Base-by-base conservation (phyloP, 2,888 invertebrate species). In the Tenthredo distinguenda region DNA sequence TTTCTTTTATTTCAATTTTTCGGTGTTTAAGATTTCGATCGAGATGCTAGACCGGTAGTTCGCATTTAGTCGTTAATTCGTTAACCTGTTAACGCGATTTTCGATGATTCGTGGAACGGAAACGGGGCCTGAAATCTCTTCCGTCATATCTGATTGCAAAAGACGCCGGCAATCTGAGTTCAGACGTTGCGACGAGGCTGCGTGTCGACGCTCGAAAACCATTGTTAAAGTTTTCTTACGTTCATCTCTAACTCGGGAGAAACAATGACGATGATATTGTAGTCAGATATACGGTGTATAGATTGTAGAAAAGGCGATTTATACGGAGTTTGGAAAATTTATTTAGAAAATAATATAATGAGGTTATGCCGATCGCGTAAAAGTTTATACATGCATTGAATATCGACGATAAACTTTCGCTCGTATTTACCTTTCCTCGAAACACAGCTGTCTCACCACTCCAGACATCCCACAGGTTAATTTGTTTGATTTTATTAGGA, bases 321-420 rank as follows among this genome's bases (percentile, higher is more conserved):
- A 31, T 15, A n/a, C 37, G 21, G 37, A 71, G 12, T 26, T 26
- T 26, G 4, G 2, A 34, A 37, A 6, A 34, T 34, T 40, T 37
- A 21, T 1, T 21, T 40, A 40, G 7, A 72, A 21, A 40, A n/a
- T 40, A 40, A n/a, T 9, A 72, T 3, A 55, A 76, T 9, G 77
- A 77, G 77, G 77, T 77, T 77, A 77, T 77, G 55, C 77, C 77
- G 77, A 55, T 77, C 12, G 50, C 74, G 40, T 21, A 74, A 74
- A 77, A 55, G 12, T 26, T 74, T 10, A 40, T 43, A 68, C 10
- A 21, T 62, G 12, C 68, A 18, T 50, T 31, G 12, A 71, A 71
- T 72, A n/a, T 43, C 18, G n/a, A n/a, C 6, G 72, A 68, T 62
- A n/a, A 37, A 43, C 18, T 15, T 77, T 77, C 21, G 9, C 7